Evolutionary conservation across 1,140 invertebrate genomes (phyloP).

Genomic region (Cyphomyrmex costatus): DNA sequence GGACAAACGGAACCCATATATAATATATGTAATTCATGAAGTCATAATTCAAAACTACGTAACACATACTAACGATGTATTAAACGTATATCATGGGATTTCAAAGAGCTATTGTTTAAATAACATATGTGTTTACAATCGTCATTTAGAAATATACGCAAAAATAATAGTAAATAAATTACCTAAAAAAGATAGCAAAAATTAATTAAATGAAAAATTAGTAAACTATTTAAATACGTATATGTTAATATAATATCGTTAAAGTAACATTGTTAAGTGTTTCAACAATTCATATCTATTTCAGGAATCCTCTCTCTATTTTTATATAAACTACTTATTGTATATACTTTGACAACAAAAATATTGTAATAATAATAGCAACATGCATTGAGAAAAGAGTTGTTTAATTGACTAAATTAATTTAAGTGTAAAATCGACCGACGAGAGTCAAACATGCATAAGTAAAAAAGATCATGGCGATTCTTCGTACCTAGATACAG

Average conservation of each 20-base stretch:
- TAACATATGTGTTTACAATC: neutral
- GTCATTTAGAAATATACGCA: neutral
- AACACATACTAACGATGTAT: neutral
- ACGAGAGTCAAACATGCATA: too few species aligned
- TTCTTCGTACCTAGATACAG: too few species aligned
- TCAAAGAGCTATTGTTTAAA: neutral
- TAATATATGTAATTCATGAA: too few species aligned
- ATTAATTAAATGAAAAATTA: neutral
- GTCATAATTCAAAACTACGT: neutral
- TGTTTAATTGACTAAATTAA: too few species aligned
- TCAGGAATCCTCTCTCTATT: neutral
- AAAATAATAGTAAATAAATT: neutral
- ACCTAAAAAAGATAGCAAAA: neutral
- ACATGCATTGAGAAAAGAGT: too few species aligned
- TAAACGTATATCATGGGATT: neutral
- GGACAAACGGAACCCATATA: slow-evolving; percentile 15
- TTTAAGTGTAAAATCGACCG: too few species aligned
- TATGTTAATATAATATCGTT: neutral
- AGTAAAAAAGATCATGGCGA: too few species aligned
- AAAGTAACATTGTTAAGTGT: neutral
- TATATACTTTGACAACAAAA: neutral
- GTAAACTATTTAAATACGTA: neutral
- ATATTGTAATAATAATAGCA: neutral
- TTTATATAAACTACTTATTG: neutral
- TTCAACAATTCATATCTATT: neutral